A percentile compares a stretch with the other conserved stretches of the same genome.
phyloP scores from a whole-genome alignment of 2,888 invertebrate genomes.

The Polydrusus pterygomalis region DNA sequence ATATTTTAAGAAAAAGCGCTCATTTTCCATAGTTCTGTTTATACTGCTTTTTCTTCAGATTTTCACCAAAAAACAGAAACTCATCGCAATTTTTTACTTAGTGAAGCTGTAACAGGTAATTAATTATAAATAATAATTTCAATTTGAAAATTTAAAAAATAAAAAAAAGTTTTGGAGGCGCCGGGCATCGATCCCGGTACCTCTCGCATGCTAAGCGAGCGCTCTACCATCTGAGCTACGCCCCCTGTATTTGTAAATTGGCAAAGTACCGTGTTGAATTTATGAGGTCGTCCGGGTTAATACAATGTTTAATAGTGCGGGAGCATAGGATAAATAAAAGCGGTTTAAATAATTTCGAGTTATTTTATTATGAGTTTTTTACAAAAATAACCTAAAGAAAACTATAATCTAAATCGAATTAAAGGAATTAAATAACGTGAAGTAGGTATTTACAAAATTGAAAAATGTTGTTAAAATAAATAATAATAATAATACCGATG shows the following conservation, averaged over 20 bases:
- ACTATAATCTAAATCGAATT: too few relatives aligned
- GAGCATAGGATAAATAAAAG: not conserved
- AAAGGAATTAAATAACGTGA: too few relatives aligned
- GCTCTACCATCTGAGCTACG: slow-evolving; percentile 69
- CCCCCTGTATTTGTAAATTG: slow-evolving; percentile 58
- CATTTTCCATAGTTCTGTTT: too few relatives aligned
- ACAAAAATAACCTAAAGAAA: not conserved
- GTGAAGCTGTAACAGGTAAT: too few relatives aligned
- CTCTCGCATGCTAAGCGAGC: slow-evolving; percentile 70
- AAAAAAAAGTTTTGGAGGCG: slow-evolving; percentile 65
- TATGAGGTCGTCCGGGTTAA: not conserved
- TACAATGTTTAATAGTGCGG: not conserved
- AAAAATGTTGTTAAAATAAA: too few relatives aligned
- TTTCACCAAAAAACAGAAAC: too few relatives aligned
- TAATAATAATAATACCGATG: too few relatives aligned
- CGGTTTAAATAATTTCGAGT: not conserved
- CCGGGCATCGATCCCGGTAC: slow-evolving; percentile 70
- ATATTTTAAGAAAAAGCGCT: too few relatives aligned
- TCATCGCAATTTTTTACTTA: too few relatives aligned
- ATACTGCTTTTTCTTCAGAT: too few relatives aligned
- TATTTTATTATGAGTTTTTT: not conserved
- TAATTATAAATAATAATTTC: too few relatives aligned
- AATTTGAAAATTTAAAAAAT: not conserved
- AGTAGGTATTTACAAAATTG: too few relatives aligned
- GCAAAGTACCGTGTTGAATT: not conserved